Evolutionary conservation across 2,797 vertebrate species (phyloP).

Genomic region (Artibeus lituratus): DNA sequence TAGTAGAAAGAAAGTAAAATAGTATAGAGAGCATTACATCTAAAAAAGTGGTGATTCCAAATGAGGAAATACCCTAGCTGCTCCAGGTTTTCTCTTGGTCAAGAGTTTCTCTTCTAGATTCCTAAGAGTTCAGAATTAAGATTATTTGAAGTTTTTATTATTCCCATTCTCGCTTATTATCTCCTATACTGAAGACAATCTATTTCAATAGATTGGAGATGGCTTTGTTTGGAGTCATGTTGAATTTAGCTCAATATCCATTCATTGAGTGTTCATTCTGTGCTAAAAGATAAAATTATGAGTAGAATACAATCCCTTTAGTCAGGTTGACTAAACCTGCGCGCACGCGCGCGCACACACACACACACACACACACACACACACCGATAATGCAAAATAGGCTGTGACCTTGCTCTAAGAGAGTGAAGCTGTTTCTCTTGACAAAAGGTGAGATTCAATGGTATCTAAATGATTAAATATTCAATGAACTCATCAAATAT

Average conservation of each 20-base stretch:
- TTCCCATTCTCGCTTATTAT: neutral
- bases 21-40: neutral
- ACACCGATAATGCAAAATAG: neutral
- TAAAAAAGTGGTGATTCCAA: neutral
- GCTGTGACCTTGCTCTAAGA: neutral
- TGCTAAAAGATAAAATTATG: neutral
- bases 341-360: too few species aligned
- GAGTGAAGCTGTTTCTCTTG: neutral
- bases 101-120: neutral
- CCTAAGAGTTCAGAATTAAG: neutral
- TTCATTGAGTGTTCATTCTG: neutral
- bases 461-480: neutral
- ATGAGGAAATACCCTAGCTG: neutral
- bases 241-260: neutral
- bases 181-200: neutral
- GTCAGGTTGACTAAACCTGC: too few species aligned
- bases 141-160: neutral
- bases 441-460: neutral
- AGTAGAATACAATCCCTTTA: neutral
- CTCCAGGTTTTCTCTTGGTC: neutral
- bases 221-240: neutral
- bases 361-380: fast-evolving
- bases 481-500: neutral
- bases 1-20: neutral
- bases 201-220: neutral